Evolutionary conservation across 1,140 invertebrate species (phyloP), one percentile per base, ranked within the genome.

Genomic region (Aphaenogaster rudis): DNA sequence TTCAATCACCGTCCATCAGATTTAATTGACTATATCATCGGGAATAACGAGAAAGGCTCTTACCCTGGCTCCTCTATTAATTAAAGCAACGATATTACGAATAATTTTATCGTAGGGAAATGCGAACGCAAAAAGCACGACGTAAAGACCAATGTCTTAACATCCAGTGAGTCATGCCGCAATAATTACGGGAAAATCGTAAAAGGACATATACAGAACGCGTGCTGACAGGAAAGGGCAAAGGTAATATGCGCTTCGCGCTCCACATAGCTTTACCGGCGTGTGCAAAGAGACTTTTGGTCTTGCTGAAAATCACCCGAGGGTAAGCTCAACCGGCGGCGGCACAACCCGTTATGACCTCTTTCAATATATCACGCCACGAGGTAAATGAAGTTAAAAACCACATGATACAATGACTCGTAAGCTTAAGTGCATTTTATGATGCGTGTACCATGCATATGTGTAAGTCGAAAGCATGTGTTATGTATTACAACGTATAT

Each of bases 181-280:
- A 74, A 36, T 82, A 82, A 81, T 71, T 72, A 74, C 21, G 5
- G 13, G n/a, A 42, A 84, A 74, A 74, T 63, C 42, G 4, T 61
- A 36, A 57, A 59, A 61, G 54, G 17, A 82, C 15, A 13, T 72
- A 59, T 57, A 39, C 36, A 33, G 36, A 33, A 45, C 3, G 4
- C 50, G 4, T 48, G 39, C n/a, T 59, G 59, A 59, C 13, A 67
- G 33, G 15, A 84, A 74, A 82, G 52, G 69, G 69, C 13, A 82
- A 82, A 82, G 54, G 80, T 84, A 21, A 74, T 50, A 21, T 28
- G 33, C 64, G 1, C 28, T 74, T 59, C 39, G 4, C 48, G 21
- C 42, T 64, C 17, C 5, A 9, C 2, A 9, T 28, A 36, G n/a
- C 36, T 71, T 71, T 33, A n/a, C n/a, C 2, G 33, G 21, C 36